Conservation (phyloP, 2,113 vertebrate genomes). For the Siniperca chuatsi region DNA sequence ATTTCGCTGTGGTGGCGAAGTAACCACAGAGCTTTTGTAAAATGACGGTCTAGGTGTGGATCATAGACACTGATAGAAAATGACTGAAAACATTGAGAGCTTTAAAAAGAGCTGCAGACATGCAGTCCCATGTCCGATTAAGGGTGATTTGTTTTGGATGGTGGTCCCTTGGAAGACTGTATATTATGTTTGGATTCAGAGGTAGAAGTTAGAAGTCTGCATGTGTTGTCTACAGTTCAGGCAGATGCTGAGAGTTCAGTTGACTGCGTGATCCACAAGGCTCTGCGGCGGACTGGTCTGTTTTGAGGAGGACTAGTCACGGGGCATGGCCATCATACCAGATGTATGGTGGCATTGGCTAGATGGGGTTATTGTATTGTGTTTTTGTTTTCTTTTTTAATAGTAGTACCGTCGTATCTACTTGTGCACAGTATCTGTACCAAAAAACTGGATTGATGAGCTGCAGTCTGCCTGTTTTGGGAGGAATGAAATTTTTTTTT, state of each 20-base stretch:
- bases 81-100: conserved; percentile 76
- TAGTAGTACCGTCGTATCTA: conserved; percentile 81
- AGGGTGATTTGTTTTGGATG: conserved; percentile 51
- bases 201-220: conserved; percentile 49
- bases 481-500: conserved; percentile 80
- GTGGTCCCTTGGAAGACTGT: conserved; percentile 48
- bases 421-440: conserved; percentile 90
- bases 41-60: conserved; percentile 52
- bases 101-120: conserved; percentile 75
- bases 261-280: conserved; percentile 44
- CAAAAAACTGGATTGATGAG: conserved; percentile 91
- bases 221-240: conserved; percentile 59
- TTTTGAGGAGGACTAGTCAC: conserved; percentile 36
- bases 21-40: conserved; percentile 64
- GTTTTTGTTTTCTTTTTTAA: conserved; percentile 53
- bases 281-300: conserved; percentile 47
- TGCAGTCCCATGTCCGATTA: conserved; percentile 53
- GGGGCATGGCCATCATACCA: conserved; percentile 42
- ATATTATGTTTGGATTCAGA: conserved; percentile 57
- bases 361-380: conserved; percentile 61
- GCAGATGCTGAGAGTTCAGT: conserved; percentile 55
- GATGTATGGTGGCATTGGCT: conserved; percentile 54
- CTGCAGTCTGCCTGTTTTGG: conserved; percentile 87
- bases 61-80: conserved; percentile 70
- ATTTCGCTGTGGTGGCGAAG: conserved; percentile 52